Evolutionary conservation across 2,113 vertebrate species (phyloP).

Genomic region (Trinectes maculatus): DNA sequence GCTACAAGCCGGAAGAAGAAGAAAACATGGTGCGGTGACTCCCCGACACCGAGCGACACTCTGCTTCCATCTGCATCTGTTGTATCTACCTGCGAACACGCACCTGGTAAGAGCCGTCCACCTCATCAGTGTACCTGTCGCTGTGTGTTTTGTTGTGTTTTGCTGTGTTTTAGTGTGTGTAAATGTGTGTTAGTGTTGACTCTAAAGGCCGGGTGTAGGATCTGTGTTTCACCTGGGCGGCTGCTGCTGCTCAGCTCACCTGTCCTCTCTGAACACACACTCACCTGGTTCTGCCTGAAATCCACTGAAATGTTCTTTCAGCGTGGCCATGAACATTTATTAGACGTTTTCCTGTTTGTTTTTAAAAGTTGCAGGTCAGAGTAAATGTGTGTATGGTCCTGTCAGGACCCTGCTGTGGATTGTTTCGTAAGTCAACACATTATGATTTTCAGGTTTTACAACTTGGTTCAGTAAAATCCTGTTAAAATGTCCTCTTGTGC

Average conservation of each 20-base stretch:
- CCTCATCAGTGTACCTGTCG: not conserved
- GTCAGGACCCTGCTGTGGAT: too few species aligned
- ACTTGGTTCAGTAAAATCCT: too few species aligned
- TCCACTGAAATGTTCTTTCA: not conserved
- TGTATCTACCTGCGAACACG: not conserved
- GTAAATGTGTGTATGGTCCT: too few species aligned
- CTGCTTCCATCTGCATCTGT: not conserved
- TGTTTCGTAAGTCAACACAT: too few species aligned
- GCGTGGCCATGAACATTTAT: too few species aligned
- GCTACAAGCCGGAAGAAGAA: constrained; percentile 60
- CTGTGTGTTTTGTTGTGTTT: not conserved
- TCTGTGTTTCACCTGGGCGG: constrained; percentile 36
- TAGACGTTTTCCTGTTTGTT: too few species aligned
- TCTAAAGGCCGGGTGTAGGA: not conserved
- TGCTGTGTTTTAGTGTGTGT: not conserved
- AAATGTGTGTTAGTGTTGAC: not conserved
- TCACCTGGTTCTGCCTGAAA: too few species aligned
- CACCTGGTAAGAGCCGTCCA: constrained; percentile 18
- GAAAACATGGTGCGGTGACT: constrained; percentile 60
- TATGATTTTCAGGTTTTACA: too few species aligned
- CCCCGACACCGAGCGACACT: constrained; percentile 1
- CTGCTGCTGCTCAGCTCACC: constrained; percentile 1
- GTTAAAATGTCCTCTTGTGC: too few species aligned
- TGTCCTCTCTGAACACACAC: not conserved
- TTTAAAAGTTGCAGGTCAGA: too few species aligned